Percentiles rank a stretch among this genome's conserved stretches.
Evolutionary conservation across 2,113 vertebrate species (phyloP).

Genomic region (Zootoca vivipara): DNA sequence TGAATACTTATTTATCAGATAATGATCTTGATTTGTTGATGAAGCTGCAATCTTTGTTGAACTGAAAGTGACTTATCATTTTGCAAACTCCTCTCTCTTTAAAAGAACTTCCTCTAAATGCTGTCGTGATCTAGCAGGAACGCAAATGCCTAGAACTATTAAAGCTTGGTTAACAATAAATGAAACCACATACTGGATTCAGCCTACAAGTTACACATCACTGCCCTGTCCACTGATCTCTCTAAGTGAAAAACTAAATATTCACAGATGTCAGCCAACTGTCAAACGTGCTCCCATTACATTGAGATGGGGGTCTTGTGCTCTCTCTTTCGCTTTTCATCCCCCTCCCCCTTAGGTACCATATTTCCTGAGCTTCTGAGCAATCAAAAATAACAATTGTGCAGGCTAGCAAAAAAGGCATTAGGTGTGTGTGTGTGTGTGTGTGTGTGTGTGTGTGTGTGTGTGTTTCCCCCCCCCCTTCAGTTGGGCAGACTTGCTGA

Average conservation of each 20-base stretch:
- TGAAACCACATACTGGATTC: background rate
- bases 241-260: conserved; percentile 8
- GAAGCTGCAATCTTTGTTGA: background rate
- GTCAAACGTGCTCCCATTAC: rapidly evolving
- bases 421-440: background rate
- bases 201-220: rapidly evolving
- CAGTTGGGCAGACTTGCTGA: conserved; percentile 61
- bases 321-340: background rate
- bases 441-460: no score
- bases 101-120: conserved; percentile 12
- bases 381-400: background rate
- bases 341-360: background rate
- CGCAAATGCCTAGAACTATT: background rate
- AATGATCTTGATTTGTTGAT: background rate
- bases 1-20: background rate
- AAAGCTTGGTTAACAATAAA: background rate
- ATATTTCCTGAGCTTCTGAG: background rate
- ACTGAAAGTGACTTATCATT: background rate
- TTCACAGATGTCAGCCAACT: conserved; percentile 16
- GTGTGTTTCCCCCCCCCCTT: conserved; percentile 28
- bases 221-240: background rate
- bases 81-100: background rate
- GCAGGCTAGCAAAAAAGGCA: background rate
- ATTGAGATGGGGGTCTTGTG: rapidly evolving
- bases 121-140: background rate